Conservation (phyloP, 2,888 invertebrate genomes). For the Frankliniella intonsa region DNA sequence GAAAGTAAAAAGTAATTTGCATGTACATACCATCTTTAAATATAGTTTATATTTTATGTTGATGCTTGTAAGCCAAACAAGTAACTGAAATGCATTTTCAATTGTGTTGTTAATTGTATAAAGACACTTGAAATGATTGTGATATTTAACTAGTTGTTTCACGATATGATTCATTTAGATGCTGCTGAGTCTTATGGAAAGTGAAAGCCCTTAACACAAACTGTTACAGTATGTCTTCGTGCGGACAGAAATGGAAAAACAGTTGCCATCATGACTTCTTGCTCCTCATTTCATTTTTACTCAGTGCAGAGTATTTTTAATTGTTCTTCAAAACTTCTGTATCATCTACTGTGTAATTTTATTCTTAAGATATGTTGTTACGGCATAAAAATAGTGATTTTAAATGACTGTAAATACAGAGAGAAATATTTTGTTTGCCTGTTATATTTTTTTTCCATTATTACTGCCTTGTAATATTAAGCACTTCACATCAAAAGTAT, state of each 20-base stretch:
- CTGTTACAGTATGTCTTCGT: no score
- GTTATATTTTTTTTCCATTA: neutral
- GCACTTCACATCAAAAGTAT: neutral
- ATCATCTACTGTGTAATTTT: neutral
- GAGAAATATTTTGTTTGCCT: constrained; percentile 6
- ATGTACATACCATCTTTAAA: neutral
- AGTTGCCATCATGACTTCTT: no score
- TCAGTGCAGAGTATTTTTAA: no score
- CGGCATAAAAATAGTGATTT: neutral
- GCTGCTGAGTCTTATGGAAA: neutral
- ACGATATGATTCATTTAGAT: neutral
- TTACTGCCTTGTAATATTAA: no score
- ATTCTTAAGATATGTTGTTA: neutral
- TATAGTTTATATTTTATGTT: neutral
- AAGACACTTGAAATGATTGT: neutral
- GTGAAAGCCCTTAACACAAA: neutral
- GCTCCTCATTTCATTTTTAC: no score
- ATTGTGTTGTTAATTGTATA: neutral
- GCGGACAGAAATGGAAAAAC: no score
- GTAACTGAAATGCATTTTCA: no score
- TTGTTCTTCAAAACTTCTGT: neutral
- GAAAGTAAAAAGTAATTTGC: neutral
- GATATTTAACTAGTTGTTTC: neutral
- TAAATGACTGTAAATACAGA: neutral
- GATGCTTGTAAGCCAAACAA: neutral